Evolutionary conservation across 2,888 invertebrate species (phyloP).

Genomic region (Oeneis ivallda): DNA sequence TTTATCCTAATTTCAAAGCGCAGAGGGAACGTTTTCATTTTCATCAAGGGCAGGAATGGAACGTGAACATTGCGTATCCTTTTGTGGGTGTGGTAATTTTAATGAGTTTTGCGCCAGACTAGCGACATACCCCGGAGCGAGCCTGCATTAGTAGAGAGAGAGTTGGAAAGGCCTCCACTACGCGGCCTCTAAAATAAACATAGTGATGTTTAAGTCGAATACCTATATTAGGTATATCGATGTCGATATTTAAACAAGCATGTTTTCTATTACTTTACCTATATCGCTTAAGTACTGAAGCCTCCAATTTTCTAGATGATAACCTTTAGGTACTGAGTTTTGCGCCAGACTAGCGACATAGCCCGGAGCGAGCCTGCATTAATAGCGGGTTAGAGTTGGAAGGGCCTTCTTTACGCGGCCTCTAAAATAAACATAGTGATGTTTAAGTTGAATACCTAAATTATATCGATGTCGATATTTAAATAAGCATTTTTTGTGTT

Average conservation of each 20-base stretch:
- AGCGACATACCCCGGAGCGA: constrained; percentile 62
- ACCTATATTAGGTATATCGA: constrained; percentile 23
- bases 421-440: constrained; percentile 46
- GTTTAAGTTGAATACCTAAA: constrained; percentile 25
- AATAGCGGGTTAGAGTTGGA: constrained; percentile 62
- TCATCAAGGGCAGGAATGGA: constrained; percentile 38
- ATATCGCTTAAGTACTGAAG: no score
- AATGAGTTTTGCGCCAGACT: constrained; percentile 76
- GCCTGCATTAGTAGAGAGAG: constrained; percentile 61
- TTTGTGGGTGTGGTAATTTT: constrained; percentile 67
- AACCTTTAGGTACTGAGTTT: background rate
- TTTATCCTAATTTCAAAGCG: constrained; percentile 37
- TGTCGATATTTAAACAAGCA: background rate
- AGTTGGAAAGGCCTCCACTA: constrained; percentile 53
- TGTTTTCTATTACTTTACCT: no score
- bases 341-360: background rate
- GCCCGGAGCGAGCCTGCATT: constrained; percentile 56
- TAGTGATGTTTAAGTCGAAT: constrained; percentile 45
- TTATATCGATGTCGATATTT: background rate
- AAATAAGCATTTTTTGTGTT: no score
- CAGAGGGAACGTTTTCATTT: constrained; percentile 41
- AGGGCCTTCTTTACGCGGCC: constrained; percentile 48
- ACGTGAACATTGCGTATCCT: constrained; percentile 39
- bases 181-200: constrained; percentile 44
- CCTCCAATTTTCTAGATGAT: background rate